phyloP scores from a whole-genome alignment of 2,113 vertebrate genomes.

The Amphiprion ocellaris region DNA sequence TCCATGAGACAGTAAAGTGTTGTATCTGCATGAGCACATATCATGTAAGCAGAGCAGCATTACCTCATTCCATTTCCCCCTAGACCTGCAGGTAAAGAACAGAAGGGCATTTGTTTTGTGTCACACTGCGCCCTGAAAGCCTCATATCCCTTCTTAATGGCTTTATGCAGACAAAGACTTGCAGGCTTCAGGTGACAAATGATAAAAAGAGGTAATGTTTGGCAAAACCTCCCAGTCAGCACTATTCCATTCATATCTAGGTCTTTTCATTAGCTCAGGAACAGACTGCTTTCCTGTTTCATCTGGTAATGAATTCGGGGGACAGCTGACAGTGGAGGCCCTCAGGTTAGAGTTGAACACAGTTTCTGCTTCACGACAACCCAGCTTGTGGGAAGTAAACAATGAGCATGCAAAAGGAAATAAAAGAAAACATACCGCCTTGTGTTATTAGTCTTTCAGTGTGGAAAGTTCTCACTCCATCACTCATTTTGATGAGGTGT shows the following conservation, averaged over 20 bases:
- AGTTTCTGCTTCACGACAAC: background rate
- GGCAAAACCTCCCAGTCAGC: conserved; percentile 64
- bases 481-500: conserved; percentile 25
- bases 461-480: background rate
- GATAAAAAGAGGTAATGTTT: conserved; percentile 64
- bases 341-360: conserved; percentile 27
- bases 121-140: conserved; percentile 49
- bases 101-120: conserved; percentile 70
- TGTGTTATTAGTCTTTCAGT: conserved; percentile 32
- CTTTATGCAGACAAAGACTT: conserved; percentile 52
- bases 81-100: conserved; percentile 65
- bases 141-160: conserved; percentile 62
- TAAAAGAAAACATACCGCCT: background rate
- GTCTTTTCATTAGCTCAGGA: conserved; percentile 41
- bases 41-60: conserved; percentile 74
- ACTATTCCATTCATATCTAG: conserved; percentile 63
- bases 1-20: conserved; percentile 61
- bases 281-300: conserved; percentile 7
- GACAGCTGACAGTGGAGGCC: conserved; percentile 40
- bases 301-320: conserved; percentile 15
- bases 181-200: conserved; percentile 68
- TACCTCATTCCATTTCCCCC: conserved; percentile 70
- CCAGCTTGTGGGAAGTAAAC: conserved; percentile 3
- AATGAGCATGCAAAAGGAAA: conserved; percentile 8
- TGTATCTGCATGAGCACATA: conserved; percentile 45